Base-by-base conservation (phyloP, 2,888 invertebrate species). In the Philaethria dido region DNA sequence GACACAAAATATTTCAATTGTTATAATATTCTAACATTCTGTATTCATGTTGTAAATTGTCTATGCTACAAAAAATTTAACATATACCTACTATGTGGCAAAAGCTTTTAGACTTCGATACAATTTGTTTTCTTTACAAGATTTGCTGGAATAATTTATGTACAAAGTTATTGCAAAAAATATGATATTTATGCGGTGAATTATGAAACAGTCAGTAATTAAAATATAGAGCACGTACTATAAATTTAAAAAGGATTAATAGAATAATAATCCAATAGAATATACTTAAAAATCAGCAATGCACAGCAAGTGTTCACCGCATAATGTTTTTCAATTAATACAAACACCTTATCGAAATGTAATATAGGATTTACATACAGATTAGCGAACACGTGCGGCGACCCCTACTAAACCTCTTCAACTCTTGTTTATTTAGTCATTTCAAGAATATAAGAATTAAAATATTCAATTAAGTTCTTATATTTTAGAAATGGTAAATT, bases 271-370 rank as follows among this genome's bases (percentile, higher is more conserved):
- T 22, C n/a, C n/a, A 48, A 25, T 25, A 50, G 25, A 25, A 25
- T 11, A 54, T 54, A 42, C 13, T 4, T 9, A 73, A 73, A 70
- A 66, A 70, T 69, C 68, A 67, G 70, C 71, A 66, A 73, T 73
- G 73, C 66, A 68, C 64, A 71, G 73, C 72, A 73, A 78, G 74
- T 75, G 77, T 73, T 71, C 68, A 74, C 71, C 73, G 69, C 77
- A 75, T 86, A 88, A 89, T 89, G 87, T 83, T 88, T 91, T 90
- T 87, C 88, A 87, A 91, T 92, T 89, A 90, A 80, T 85, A 85
- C 87, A 88, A 87, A 88, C 83, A 83, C 86, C 84, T 88, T 90
- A 91, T 91, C 88, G 75, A 79, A 86, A 83, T 82, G 83, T 87
- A 85, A 84, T 86, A 78, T 81, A 78, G 86, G 88, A 89, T 88